Evolutionary conservation across 2,797 vertebrate genomes (phyloP).

Genomic region (Chromis chromis): DNA sequence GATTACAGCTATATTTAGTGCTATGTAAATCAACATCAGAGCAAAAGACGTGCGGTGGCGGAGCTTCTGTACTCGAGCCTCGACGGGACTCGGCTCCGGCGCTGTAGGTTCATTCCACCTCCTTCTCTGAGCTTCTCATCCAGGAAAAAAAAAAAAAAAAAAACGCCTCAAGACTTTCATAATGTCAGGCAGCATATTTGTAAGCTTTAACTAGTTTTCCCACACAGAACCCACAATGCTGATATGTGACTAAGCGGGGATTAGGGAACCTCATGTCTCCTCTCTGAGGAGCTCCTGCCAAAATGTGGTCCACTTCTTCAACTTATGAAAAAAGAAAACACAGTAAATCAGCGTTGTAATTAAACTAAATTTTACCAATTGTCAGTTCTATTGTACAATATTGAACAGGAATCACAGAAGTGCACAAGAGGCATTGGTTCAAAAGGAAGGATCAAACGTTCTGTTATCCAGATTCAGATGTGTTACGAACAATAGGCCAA

Average conservation of each 20-base stretch:
- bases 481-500: slow-evolving; percentile 52
- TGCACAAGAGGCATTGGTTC: slow-evolving; percentile 81
- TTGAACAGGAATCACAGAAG: slow-evolving; percentile 89
- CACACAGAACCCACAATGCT: slow-evolving; percentile 3
- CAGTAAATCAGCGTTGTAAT: slow-evolving; percentile 67
- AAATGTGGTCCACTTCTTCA: slow-evolving; percentile 1
- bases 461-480: slow-evolving; percentile 57
- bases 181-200: slow-evolving; percentile 29
- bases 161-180: slow-evolving; percentile 33
- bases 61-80: slow-evolving; percentile 45
- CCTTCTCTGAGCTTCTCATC: slow-evolving; percentile 44
- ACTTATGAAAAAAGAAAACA: slow-evolving; percentile 48
- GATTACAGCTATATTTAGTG: slow-evolving; percentile 69
- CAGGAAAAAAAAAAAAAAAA: slow-evolving; percentile 18
- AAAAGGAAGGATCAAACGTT: slow-evolving; percentile 68
- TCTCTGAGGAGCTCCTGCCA: neutral
- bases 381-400: slow-evolving; percentile 88
- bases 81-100: slow-evolving; percentile 33
- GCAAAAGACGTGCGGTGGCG: slow-evolving; percentile 38
- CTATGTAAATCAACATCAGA: slow-evolving; percentile 55
- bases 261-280: slow-evolving; percentile 10
- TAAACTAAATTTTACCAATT: slow-evolving; percentile 92
- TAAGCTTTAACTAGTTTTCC: slow-evolving; percentile 22
- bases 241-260: slow-evolving; percentile 9
- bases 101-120: slow-evolving; percentile 44